phyloP scores from a whole-genome alignment of 2,113 vertebrate species.

The Odontesthes bonariensis region DNA sequence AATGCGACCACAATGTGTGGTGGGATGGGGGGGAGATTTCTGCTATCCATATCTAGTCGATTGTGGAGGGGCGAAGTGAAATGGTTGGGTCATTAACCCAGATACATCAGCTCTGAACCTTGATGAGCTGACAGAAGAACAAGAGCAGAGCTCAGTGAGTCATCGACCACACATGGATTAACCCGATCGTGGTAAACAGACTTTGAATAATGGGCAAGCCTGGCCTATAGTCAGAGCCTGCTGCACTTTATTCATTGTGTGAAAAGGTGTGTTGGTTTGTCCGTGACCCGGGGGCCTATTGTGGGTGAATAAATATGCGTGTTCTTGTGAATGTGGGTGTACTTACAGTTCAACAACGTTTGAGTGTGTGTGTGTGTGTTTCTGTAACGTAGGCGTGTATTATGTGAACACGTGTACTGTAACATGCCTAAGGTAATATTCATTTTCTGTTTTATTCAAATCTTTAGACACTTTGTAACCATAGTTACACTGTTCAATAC shows the following conservation, averaged over 20 bases:
- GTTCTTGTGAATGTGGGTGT: constrained; percentile 27
- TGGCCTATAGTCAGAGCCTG: constrained; percentile 38
- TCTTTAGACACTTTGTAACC: constrained; percentile 50
- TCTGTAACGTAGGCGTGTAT: constrained; percentile 18
- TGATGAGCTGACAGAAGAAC: constrained; percentile 61
- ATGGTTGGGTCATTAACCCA: constrained; percentile 44
- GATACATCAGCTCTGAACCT: constrained; percentile 64
- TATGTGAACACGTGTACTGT: constrained; percentile 17
- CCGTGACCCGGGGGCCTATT: neutral
- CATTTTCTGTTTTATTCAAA: constrained; percentile 31
- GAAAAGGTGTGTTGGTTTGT: constrained; percentile 10
- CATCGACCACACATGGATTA: constrained; percentile 67
- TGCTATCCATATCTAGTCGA: constrained; percentile 24
- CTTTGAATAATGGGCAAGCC: constrained; percentile 63
- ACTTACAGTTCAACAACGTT: constrained; percentile 8
- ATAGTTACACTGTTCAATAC: constrained; percentile 50
- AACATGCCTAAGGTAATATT: constrained; percentile 36
- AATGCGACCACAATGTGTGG: constrained; percentile 8
- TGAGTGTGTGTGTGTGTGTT: constrained; percentile 5
- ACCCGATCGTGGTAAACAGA: constrained; percentile 63
- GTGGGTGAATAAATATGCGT: constrained; percentile 9
- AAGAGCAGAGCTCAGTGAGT: constrained; percentile 68
- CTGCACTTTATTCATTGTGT: constrained; percentile 47
- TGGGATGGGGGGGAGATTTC: neutral
- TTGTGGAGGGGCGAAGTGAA: constrained; percentile 14